Evolutionary conservation across 2,797 vertebrate genomes (phyloP).

Genomic region (Muraenolepis orangiensis): DNA sequence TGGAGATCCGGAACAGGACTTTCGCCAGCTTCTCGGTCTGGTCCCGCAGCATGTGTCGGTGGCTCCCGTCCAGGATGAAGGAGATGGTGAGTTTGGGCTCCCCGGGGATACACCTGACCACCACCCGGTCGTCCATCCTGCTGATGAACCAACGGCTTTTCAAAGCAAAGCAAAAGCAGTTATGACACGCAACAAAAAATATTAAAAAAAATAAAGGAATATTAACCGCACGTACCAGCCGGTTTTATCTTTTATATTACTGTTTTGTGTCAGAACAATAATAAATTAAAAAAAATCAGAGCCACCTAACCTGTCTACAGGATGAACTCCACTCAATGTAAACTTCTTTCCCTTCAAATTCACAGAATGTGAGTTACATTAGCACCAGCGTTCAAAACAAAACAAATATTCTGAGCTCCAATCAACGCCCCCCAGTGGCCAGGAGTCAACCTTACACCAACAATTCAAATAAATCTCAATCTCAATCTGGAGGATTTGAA

Average conservation of each 20-base stretch:
- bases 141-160: background rate
- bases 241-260: too few relatives aligned
- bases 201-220: background rate
- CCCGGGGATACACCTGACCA: constrained; percentile 83
- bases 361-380: too few relatives aligned
- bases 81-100: constrained; percentile 88
- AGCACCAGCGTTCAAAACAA: too few relatives aligned
- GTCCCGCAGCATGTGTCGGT: constrained; percentile 85
- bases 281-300: too few relatives aligned
- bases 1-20: constrained; percentile 81
- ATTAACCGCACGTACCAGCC: too few relatives aligned
- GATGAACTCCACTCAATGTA: too few relatives aligned
- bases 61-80: constrained; percentile 78
- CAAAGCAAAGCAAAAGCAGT: constrained; percentile 42
- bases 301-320: too few relatives aligned
- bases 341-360: too few relatives aligned
- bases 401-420: too few relatives aligned
- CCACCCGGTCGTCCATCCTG: constrained; percentile 80
- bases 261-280: too few relatives aligned
- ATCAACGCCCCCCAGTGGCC: background rate
- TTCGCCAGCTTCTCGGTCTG: constrained; percentile 83
- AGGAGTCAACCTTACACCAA: background rate
- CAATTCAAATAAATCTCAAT: background rate
- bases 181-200: background rate
- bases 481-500: too few relatives aligned